Evolutionary conservation across 2,113 vertebrate genomes (phyloP).

Genomic region (Leptocoma aspasia): DNA sequence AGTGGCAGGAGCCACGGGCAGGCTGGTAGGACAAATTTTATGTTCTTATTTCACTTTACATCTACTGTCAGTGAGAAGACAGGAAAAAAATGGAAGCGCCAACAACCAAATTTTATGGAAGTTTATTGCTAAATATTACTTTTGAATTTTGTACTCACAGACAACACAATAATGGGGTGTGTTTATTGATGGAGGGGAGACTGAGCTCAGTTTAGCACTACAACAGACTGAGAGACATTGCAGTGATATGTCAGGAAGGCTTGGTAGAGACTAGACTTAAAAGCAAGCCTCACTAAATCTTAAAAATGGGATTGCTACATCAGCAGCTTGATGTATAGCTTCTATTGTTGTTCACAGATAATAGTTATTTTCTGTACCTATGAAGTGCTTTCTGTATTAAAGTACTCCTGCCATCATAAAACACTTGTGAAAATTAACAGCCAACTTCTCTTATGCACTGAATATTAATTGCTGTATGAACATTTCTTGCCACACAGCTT

Average conservation of each 20-base stretch:
- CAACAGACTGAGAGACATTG: background rate
- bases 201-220: background rate
- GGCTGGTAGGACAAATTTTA: background rate
- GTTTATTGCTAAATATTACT: background rate
- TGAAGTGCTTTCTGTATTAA: slow-evolving; percentile 32
- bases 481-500: slow-evolving; percentile 11
- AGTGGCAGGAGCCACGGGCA: background rate
- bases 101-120: background rate
- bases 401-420: slow-evolving; percentile 22
- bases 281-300: slow-evolving; percentile 38
- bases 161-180: background rate
- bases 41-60: background rate
- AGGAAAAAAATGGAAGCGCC: background rate
- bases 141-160: background rate
- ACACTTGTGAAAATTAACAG: slow-evolving; percentile 51
- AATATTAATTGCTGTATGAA: slow-evolving; percentile 46
- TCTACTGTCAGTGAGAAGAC: background rate
- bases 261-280: slow-evolving; percentile 41
- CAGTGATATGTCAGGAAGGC: background rate
- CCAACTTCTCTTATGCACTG: background rate
- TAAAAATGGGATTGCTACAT: slow-evolving; percentile 14
- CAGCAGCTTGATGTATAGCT: slow-evolving; percentile 40
- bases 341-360: slow-evolving; percentile 51
- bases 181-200: background rate
- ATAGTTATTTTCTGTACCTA: slow-evolving; percentile 40